phyloP scores from a whole-genome alignment of 2,797 vertebrate genomes.

The Australoheros facetus region DNA sequence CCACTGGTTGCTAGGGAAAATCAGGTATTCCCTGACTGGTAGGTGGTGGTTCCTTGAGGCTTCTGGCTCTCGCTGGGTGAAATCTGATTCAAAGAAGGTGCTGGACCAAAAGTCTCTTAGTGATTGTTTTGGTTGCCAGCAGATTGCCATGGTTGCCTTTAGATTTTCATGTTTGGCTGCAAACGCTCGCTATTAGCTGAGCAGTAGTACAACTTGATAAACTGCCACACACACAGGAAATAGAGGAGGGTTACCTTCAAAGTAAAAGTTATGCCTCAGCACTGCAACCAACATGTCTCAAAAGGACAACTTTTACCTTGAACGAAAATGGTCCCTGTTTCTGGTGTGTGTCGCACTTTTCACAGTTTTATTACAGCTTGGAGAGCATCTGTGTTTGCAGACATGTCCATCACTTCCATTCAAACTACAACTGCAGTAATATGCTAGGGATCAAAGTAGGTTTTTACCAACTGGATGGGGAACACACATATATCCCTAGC shows the following conservation, averaged over 20 bases:
- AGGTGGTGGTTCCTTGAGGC: background rate
- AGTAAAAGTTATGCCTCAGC: background rate
- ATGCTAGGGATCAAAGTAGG: no score
- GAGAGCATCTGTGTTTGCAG: background rate
- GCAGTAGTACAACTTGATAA: background rate
- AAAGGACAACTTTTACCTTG: background rate
- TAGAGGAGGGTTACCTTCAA: background rate
- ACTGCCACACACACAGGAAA: background rate
- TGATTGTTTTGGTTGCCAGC: background rate
- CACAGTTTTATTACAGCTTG: rapidly evolving
- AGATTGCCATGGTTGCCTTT: background rate
- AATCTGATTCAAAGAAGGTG: background rate
- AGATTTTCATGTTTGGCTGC: background rate
- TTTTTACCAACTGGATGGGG: no score
- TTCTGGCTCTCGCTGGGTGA: background rate
- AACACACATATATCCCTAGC: no score
- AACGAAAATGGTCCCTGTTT: background rate
- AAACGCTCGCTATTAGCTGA: background rate
- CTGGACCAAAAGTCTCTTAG: background rate
- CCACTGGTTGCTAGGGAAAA: background rate
- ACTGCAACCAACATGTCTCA: background rate
- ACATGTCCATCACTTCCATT: background rate
- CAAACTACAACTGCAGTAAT: background rate
- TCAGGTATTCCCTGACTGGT: background rate
- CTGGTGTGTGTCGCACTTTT: no score